These are phyloP conservation scores for Carollia perspicillata DNA, from an alignment of 2,113 vertebrate genomes.

Conservation along the genomic window DNA sequence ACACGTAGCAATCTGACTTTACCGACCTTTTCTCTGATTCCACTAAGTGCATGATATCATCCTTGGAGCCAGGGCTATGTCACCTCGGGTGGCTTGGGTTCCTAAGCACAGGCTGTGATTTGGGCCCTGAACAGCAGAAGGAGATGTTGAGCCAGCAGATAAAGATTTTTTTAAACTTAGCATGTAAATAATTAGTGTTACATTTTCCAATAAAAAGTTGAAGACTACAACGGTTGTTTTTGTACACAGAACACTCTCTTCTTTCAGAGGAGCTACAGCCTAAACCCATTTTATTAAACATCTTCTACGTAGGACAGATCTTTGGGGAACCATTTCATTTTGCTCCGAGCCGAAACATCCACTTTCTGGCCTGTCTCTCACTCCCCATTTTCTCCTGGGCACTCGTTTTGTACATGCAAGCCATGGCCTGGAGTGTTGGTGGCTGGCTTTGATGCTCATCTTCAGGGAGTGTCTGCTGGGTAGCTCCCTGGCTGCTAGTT, in stretches of 20 bases:
- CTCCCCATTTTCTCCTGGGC: background rate
- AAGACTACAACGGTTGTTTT: conserved; percentile 14
- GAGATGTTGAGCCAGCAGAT: conserved; percentile 58
- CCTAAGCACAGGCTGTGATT: conserved; percentile 8
- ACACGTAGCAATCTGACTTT: background rate
- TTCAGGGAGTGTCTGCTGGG: background rate
- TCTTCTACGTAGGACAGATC: background rate
- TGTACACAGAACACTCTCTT: background rate
- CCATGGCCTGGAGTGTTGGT: background rate
- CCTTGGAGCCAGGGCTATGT: background rate
- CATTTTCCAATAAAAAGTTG: conserved; percentile 43
- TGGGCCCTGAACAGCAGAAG: conserved; percentile 44
- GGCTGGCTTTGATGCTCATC: background rate
- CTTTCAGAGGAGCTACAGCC: background rate
- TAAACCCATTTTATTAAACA: background rate
- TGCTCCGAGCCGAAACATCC: background rate
- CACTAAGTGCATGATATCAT: background rate
- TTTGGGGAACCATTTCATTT: conserved; percentile 16
- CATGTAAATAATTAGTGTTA: conserved; percentile 20
- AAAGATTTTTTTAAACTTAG: background rate
- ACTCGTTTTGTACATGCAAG: background rate
- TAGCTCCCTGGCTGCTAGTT: background rate
- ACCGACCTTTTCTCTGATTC: conserved; percentile 34
- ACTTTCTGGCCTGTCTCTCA: background rate
- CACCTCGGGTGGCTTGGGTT: background rate